These are phyloP conservation scores for Idris sp. DNA, from an alignment of 1,140 invertebrate species.

Conservation along the genomic window DNA sequence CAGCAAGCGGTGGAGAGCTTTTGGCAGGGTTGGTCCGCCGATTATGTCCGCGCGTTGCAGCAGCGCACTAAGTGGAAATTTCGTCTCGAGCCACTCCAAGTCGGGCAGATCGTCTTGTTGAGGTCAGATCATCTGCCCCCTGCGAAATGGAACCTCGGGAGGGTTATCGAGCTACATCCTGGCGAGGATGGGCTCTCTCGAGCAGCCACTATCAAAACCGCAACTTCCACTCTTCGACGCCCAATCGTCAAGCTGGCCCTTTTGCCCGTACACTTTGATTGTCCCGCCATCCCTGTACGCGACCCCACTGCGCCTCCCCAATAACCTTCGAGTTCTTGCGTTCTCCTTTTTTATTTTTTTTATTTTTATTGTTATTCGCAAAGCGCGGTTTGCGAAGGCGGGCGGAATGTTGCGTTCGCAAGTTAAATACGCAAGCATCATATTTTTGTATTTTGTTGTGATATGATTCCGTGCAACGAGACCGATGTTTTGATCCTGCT, in stretches of 20 bases:
- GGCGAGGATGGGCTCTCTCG: conserved; percentile 2
- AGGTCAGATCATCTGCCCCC: conserved; percentile 4
- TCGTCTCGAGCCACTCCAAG: not conserved
- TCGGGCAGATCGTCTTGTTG: conserved; percentile 14
- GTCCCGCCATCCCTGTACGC: too few relatives aligned
- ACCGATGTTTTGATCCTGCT: too few relatives aligned
- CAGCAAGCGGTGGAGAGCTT: conserved; percentile 3
- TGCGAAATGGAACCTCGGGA: conserved; percentile 20
- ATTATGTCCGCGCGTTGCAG: conserved; percentile 18
- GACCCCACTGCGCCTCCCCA: too few relatives aligned
- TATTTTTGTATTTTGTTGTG: too few relatives aligned
- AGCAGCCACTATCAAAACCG: conserved; percentile 9
- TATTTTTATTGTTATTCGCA: too few relatives aligned
- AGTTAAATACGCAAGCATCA: too few relatives aligned
- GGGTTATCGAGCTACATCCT: conserved; percentile 3
- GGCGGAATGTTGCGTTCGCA: too few relatives aligned
- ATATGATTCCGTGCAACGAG: too few relatives aligned
- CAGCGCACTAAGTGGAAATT: conserved; percentile 16
- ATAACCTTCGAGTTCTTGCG: too few relatives aligned
- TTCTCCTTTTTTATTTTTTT: too few relatives aligned
- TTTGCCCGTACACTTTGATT: too few relatives aligned
- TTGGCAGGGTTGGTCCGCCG: conserved; percentile 15
- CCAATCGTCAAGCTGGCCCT: conserved; percentile 9
- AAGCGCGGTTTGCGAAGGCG: too few relatives aligned
- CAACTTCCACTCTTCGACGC: conserved; percentile 1